Evolutionary conservation across 2,113 vertebrate genomes (phyloP).

Genomic region (Saimiri boliviensis): DNA sequence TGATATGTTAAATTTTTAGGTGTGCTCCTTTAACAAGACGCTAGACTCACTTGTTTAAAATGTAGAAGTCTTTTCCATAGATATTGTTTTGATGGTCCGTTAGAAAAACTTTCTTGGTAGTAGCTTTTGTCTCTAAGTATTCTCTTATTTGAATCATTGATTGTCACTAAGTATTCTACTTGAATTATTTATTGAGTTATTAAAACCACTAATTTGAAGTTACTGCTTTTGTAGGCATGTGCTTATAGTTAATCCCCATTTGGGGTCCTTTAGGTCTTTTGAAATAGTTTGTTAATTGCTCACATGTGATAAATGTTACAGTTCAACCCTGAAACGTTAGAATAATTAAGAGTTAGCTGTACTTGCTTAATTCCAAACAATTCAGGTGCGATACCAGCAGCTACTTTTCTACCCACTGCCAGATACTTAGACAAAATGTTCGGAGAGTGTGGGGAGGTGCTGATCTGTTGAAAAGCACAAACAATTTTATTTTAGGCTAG

Average conservation of each 20-base stretch:
- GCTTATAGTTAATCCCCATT: neutral
- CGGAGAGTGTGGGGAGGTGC: neutral
- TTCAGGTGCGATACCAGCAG: neutral
- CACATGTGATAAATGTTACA: neutral
- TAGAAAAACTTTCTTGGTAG: neutral
- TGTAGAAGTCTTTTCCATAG: neutral
- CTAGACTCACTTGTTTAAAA: neutral
- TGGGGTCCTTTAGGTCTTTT: neutral
- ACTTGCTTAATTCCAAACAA: neutral
- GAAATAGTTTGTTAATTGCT: constrained; percentile 33
- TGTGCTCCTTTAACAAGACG: neutral
- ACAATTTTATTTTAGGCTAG: neutral
- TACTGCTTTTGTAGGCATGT: neutral
- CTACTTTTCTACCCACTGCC: neutral
- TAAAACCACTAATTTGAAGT: constrained; percentile 27
- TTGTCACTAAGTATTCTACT: neutral
- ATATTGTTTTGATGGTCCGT: neutral
- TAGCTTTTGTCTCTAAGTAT: neutral
- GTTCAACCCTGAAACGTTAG: neutral
- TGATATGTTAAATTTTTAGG: neutral
- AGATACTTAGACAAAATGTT: neutral
- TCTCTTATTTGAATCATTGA: neutral
- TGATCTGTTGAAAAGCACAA: neutral
- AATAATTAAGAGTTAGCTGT: neutral
- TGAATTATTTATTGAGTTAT: neutral